phyloP scores from a whole-genome alignment of 2,113 vertebrate genomes.

The Cochlearius cochlearius region DNA sequence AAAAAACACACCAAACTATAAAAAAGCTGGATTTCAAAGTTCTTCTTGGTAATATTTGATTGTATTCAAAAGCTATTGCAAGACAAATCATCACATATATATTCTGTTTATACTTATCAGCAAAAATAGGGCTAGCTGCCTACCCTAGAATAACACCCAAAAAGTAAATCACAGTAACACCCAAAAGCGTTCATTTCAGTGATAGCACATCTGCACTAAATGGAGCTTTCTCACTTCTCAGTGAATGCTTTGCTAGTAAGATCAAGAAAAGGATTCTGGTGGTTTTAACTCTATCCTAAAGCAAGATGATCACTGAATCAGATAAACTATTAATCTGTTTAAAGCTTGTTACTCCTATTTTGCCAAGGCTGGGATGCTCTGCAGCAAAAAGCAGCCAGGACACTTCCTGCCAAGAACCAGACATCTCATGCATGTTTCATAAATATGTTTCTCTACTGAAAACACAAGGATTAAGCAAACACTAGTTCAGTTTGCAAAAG shows the following conservation, averaged over 20 bases:
- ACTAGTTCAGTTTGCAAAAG: background rate
- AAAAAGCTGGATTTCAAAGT: background rate
- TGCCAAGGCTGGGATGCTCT: constrained; percentile 37
- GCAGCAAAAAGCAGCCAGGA: constrained; percentile 32
- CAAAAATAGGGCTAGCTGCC: background rate
- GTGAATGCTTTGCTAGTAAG: background rate
- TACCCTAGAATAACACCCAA: background rate
- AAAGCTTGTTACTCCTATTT: constrained; percentile 50
- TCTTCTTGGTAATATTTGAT: background rate
- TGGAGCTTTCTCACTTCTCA: background rate
- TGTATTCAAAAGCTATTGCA: background rate
- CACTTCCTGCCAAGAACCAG: constrained; percentile 16
- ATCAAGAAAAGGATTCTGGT: constrained; percentile 35
- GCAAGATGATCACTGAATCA: constrained; percentile 56
- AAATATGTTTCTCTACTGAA: constrained; percentile 29
- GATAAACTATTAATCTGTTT: constrained; percentile 65
- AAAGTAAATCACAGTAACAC: background rate
- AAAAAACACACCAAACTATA: no score
- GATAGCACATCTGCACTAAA: constrained; percentile 7
- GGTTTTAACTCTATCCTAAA: constrained; percentile 38
- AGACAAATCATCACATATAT: background rate
- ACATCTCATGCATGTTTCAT: constrained; percentile 58
- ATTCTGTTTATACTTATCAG: background rate
- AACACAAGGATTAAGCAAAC: constrained; percentile 41
- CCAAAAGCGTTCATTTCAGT: background rate